Conservation (phyloP, 1,140 invertebrate species). For the Drosophila repleta region DNA sequence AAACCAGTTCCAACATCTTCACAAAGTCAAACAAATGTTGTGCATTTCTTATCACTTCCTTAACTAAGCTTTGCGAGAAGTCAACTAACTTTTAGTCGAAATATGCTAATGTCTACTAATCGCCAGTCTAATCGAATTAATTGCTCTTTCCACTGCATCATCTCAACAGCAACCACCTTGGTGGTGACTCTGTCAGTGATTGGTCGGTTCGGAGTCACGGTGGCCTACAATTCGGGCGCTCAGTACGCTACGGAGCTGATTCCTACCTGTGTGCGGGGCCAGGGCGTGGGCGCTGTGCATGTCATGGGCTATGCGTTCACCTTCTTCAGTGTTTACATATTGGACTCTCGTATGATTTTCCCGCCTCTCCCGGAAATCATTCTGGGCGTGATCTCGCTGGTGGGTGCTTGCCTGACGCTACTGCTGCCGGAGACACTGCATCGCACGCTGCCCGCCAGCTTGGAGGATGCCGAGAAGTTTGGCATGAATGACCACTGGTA, state of each 20-base stretch:
- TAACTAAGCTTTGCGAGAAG: too few relatives aligned
- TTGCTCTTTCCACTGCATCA: background rate
- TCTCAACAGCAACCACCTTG: constrained; percentile 43
- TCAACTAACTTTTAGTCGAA: too few relatives aligned
- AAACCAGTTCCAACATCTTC: too few relatives aligned
- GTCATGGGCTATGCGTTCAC: constrained; percentile 85
- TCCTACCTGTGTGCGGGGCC: constrained; percentile 87
- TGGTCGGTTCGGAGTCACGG: constrained; percentile 87
- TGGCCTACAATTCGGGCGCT: constrained; percentile 87
- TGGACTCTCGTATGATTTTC: constrained; percentile 83
- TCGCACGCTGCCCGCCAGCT: constrained; percentile 85
- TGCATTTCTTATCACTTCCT: background rate
- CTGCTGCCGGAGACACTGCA: constrained; percentile 79
- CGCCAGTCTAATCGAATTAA: too few relatives aligned
- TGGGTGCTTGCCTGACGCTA: constrained; percentile 85
- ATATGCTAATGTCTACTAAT: too few relatives aligned
- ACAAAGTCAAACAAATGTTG: background rate
- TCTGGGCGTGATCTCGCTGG: constrained; percentile 84
- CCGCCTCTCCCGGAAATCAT: constrained; percentile 85
- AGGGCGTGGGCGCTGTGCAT: constrained; percentile 85
- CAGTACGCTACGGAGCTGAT: constrained; percentile 88
- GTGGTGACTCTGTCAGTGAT: constrained; percentile 83
- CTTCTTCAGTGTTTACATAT: constrained; percentile 74
- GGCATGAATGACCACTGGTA: constrained; percentile 85
- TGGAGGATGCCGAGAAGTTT: constrained; percentile 87